phyloP scores from a whole-genome alignment of 2,797 vertebrate genomes.

The Schizopygopsis pylzovi region DNA sequence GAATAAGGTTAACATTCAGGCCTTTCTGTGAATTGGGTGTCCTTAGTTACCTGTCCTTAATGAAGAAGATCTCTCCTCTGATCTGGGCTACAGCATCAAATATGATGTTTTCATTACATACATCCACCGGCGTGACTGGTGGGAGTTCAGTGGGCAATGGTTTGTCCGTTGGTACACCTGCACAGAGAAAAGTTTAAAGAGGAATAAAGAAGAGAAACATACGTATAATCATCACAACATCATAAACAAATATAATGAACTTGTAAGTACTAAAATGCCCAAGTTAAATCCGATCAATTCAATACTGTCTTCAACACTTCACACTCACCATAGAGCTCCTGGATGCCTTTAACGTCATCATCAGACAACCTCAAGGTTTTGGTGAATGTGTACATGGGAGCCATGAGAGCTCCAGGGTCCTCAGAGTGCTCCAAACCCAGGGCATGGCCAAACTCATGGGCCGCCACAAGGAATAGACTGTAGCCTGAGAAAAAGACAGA shows the following conservation, averaged over 20 bases:
- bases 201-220: background rate
- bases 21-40: background rate
- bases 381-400: constrained; percentile 93
- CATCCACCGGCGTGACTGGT: constrained; percentile 91
- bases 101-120: constrained; percentile 88
- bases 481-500: constrained; percentile 81
- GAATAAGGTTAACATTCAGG: background rate
- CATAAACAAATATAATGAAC: background rate
- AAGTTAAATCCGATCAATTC: background rate
- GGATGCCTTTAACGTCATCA: constrained; percentile 93
- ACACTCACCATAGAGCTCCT: constrained; percentile 92
- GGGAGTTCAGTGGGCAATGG: constrained; percentile 65
- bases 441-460: constrained; percentile 97
- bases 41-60: constrained; percentile 90
- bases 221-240: background rate
- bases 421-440: constrained; percentile 96
- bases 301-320: background rate
- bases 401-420: constrained; percentile 95
- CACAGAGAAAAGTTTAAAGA: background rate
- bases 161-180: constrained; percentile 82
- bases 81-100: constrained; percentile 94
- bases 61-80: constrained; percentile 96
- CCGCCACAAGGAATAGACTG: constrained; percentile 97
- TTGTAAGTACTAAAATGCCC: too few species aligned
- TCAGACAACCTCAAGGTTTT: constrained; percentile 93